Conservation (phyloP, 2,888 invertebrate genomes). For the Galeruca laticollis region DNA sequence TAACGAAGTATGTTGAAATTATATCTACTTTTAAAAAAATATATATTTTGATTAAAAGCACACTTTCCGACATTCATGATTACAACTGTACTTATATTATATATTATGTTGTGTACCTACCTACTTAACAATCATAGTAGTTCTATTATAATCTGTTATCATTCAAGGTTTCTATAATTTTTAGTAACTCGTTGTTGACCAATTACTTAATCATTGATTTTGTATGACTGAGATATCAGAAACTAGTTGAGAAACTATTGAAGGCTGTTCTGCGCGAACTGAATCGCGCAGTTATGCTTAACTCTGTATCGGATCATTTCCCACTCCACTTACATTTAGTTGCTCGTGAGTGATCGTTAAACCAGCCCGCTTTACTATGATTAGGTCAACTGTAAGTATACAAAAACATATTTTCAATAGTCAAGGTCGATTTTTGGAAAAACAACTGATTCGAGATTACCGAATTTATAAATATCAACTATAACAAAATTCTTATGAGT, state of each 20-base stretch:
- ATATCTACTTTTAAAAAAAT: too few species aligned
- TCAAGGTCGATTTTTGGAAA: slow-evolving; percentile 3
- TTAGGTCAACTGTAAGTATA: slow-evolving; percentile 10
- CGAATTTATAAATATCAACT: not conserved
- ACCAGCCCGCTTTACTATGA: slow-evolving; percentile 3
- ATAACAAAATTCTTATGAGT: too few species aligned
- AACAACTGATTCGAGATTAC: not conserved
- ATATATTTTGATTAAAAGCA: too few species aligned
- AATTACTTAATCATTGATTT: not conserved
- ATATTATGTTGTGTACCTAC: too few species aligned
- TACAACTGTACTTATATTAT: too few species aligned
- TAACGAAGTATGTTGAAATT: too few species aligned
- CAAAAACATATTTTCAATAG: slow-evolving; percentile 9
- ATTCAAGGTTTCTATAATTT: too few species aligned
- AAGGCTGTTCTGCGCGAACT: not conserved
- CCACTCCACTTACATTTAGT: slow-evolving; percentile 7
- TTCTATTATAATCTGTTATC: too few species aligned
- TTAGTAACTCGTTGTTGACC: not conserved
- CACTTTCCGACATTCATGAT: too few species aligned
- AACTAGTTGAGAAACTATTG: not conserved
- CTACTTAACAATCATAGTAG: too few species aligned
- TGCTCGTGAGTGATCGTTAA: not conserved
- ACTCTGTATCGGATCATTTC: not conserved
- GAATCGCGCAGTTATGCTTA: not conserved
- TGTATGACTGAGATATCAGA: not conserved